Conservation (phyloP, 2,888 invertebrate species). For the Heteromyza rotundicornis region DNA sequence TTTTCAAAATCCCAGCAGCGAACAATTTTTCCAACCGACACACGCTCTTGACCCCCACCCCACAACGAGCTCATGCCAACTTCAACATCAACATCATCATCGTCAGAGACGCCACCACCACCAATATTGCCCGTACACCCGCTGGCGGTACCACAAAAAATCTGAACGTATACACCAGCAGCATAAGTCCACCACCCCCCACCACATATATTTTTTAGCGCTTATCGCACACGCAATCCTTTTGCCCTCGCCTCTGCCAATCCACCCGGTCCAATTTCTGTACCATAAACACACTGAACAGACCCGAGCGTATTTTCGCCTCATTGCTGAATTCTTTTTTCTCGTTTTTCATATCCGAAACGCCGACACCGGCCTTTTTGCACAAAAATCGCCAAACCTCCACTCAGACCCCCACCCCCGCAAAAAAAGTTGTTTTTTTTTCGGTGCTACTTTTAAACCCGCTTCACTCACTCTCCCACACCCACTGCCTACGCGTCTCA, state of each 20-base stretch:
- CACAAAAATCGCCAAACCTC: conserved; percentile 10
- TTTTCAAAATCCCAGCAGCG: background rate
- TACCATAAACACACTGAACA: conserved; percentile 1
- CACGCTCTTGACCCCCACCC: conserved; percentile 1
- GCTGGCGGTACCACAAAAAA: too few species aligned
- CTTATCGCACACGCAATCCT: conserved; percentile 39
- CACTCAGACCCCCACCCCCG: conserved; percentile 2
- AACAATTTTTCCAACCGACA: background rate
- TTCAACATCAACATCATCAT: background rate
- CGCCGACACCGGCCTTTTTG: conserved; percentile 44
- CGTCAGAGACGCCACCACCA: background rate
- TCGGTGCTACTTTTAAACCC: background rate
- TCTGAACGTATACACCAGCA: conserved; percentile 35
- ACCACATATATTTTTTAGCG: conserved; percentile 16
- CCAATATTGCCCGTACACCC: background rate
- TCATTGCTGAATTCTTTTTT: background rate
- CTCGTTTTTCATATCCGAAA: conserved; percentile 57
- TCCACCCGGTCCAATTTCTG: conserved; percentile 27
- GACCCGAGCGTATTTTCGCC: background rate
- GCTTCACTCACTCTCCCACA: conserved; percentile 10
- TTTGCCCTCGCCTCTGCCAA: background rate
- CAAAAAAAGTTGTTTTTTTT: conserved; percentile 8
- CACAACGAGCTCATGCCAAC: background rate
- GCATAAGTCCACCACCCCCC: conserved; percentile 20
- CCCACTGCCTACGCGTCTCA: too few species aligned